Evolutionary conservation across 2,888 invertebrate species (phyloP).

Genomic region (Neocrepidodera transversa): DNA sequence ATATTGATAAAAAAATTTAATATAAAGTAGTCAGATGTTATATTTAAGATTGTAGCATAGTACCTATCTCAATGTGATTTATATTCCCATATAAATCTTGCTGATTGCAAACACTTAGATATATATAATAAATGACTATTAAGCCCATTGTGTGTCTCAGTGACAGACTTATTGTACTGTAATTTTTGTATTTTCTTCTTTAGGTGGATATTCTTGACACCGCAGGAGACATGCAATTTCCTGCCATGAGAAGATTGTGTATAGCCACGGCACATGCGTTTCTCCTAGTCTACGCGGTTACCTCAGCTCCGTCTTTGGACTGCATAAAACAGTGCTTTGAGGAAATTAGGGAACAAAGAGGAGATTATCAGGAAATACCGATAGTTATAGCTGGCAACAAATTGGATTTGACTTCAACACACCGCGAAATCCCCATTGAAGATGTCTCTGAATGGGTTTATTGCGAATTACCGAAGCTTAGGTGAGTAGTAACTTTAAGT

Average conservation of each 20-base stretch:
- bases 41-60: too few relatives aligned
- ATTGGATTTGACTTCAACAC: slow-evolving; percentile 75
- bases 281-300: slow-evolving; percentile 83
- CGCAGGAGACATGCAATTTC: slow-evolving; percentile 86
- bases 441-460: slow-evolving; percentile 84
- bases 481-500: too few relatives aligned
- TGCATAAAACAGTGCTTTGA: slow-evolving; percentile 78
- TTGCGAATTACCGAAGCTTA: slow-evolving; percentile 76
- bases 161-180: too few relatives aligned
- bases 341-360: slow-evolving; percentile 82
- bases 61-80: too few relatives aligned
- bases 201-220: slow-evolving; percentile 81
- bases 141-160: too few relatives aligned
- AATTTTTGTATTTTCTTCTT: background rate
- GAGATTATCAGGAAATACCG: slow-evolving; percentile 79
- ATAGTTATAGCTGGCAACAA: slow-evolving; percentile 89
- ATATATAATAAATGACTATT: too few relatives aligned
- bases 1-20: too few relatives aligned
- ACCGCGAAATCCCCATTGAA: slow-evolving; percentile 76
- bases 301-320: slow-evolving; percentile 75
- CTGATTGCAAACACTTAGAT: too few relatives aligned
- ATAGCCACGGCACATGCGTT: slow-evolving; percentile 90
- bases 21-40: too few relatives aligned
- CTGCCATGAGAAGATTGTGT: slow-evolving; percentile 86
- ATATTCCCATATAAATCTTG: too few relatives aligned